Base-by-base conservation (phyloP, 2,113 vertebrate species). In the Ursus arctos region DNA sequence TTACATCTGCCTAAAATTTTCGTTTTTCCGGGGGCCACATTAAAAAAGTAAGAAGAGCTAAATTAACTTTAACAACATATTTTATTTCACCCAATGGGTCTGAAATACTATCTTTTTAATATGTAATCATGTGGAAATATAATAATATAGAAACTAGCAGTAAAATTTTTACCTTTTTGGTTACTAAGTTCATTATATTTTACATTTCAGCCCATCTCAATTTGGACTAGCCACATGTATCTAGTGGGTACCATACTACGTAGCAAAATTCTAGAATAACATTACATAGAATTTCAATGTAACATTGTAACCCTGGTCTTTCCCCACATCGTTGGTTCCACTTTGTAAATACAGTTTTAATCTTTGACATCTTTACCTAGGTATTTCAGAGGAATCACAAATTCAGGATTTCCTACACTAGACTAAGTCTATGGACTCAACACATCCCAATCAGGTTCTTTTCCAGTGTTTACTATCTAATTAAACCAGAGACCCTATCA, bases 81-180 rank as follows among this genome's bases (percentile, higher is more conserved):
- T 86, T 94, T 26, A 96, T 40, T 82, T 77, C 63, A 88, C 24
- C 15, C 16, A 71, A 22, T 33, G 47, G 69, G 22, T 61, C 31
- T 22, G n/a, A 96, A 97, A 63, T 77, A 28, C 53, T 59, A 36
- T 2, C 51, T 89, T 92, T 92, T 92, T 59, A 97, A 94, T 28
- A 91, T 47, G 36, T 76, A 63, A 53, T 43, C 72, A 69, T 69
- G 67, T 36, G n/a, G 67, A 69, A 69, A 69, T 19, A 69, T 4
- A 36, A 33, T 36, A 95, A 53, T 36, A 93, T 1, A 36, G 43
- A 77, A 96, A 80, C 51, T 22, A 63, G 4, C 49, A 53, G 13
- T 61, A 67, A 65, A 7, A 65, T 80, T 26, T 96, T 80, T 91
- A 87, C 33, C 40, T 77, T 90, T 80, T 40, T 79, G 82, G 33